Percentiles rank a stretch among this genome's conserved stretches.
phyloP scores from a whole-genome alignment of 1,140 invertebrate genomes.

The Brachionus koreanus region DNA sequence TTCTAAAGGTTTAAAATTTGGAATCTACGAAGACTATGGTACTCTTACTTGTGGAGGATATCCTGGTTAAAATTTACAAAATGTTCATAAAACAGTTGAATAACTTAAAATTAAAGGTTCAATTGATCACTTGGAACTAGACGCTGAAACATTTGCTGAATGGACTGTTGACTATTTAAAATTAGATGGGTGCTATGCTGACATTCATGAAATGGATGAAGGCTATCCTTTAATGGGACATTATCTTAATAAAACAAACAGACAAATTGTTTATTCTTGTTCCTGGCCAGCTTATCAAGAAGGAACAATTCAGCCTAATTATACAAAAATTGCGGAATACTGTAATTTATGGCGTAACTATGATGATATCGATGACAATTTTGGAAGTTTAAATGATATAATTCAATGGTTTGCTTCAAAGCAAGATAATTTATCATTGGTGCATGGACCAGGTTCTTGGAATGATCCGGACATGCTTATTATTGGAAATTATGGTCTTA shows the following conservation, averaged over 20 bases:
- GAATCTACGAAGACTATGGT: constrained; percentile 94
- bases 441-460: constrained; percentile 91
- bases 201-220: constrained; percentile 64
- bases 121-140: constrained; percentile 69
- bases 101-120: not conserved
- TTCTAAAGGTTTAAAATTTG: constrained; percentile 85
- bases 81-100: constrained; percentile 50
- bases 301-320: constrained; percentile 79
- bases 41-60: constrained; percentile 89
- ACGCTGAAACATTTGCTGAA: constrained; percentile 85
- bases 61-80: constrained; percentile 65
- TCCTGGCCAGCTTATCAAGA: constrained; percentile 95
- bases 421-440: constrained; percentile 79
- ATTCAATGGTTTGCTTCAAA: constrained; percentile 92
- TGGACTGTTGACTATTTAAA: constrained; percentile 97
- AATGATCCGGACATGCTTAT: constrained; percentile 98
- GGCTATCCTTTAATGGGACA: constrained; percentile 84
- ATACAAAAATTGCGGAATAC: constrained; percentile 73
- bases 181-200: constrained; percentile 86
- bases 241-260: constrained; percentile 77
- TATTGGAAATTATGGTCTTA: constrained; percentile 90
- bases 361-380: constrained; percentile 88
- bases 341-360: constrained; percentile 96
- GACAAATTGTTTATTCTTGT: constrained; percentile 91
- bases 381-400: constrained; percentile 81